Evolutionary conservation across 30 jellyfish, hydroid and myxozoan genomes (phyloP), one percentile per base, ranked within the genome.

Genomic region (Sanderia malayensis): DNA sequence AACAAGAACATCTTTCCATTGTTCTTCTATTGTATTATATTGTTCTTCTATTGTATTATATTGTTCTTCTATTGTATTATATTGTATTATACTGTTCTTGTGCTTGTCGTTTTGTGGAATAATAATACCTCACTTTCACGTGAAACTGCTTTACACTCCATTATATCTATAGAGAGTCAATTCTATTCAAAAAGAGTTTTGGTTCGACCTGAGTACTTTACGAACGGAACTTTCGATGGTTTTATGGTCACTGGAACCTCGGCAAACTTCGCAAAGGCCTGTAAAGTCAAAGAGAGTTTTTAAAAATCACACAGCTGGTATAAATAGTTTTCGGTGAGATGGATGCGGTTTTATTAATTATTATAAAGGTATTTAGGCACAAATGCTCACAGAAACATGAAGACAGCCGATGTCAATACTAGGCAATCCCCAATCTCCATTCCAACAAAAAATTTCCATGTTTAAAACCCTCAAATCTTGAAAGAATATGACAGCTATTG

Each of bases 371-470:
- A 41, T 41, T 41, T 6, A 6, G 8, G 55, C 15, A 41, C 55
- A 41, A 6, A 41, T 6, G 55, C 95, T 84, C 45, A 92, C 98
- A 71, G 80, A 6, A 27, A 78, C 95, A 37, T 92, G 61, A 1
- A 92, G 70, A 45, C 96, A 92, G 44, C 45, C 82, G 37, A 84
- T 80, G 47, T 92, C 98, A 75, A 92, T 58, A 26, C 96, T 74
- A 2, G 98, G 98, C 27, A 92, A 46, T 11, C 96, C 96, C 98
- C 98, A 92, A 23, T 89, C 92, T 2, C 95, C 96, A 34, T 55
- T 89, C 98, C 98, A 92, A 58, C 83, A 81, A 53, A 31, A 67
- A 41, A 92, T 21, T 64, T 89, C 97, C 97, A 89, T 89, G n/a
- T 44, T 47, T 24, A n/a, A n/a, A n/a, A n/a, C n/a, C n/a, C n/a